Conservation (phyloP, 2,797 vertebrate species). For the Acrossocheilus wenchowensis region DNA sequence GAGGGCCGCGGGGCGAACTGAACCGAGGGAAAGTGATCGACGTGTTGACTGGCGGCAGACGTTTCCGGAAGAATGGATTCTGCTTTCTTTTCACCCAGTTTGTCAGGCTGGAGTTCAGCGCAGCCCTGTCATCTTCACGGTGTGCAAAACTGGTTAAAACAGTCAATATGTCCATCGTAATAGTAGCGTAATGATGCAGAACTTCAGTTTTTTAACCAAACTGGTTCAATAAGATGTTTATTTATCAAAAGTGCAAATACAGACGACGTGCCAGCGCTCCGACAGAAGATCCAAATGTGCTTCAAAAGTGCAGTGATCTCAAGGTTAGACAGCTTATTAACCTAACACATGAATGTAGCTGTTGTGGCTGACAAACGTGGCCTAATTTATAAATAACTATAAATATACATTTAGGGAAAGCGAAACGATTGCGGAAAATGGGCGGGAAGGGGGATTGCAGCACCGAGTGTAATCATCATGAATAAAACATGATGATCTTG, state of each 20-base stretch:
- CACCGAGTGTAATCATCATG: conserved; percentile 19
- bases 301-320: background rate
- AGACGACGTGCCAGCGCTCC: background rate
- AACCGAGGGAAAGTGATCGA: conserved; percentile 3
- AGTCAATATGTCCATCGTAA: no score
- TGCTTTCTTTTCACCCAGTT: conserved; percentile 22
- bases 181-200: background rate
- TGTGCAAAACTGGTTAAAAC: background rate
- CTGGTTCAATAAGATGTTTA: background rate
- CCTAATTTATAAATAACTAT: conserved; percentile 24
- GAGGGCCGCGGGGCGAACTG: background rate
- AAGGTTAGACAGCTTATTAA: conserved; percentile 21
- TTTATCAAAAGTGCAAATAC: conserved; percentile 2
- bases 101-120: background rate
- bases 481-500: conserved; percentile 48
- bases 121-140: background rate
- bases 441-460: background rate
- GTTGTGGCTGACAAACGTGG: conserved; percentile 5
- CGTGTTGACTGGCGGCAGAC: background rate
- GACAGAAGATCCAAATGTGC: background rate
- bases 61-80: conserved; percentile 11
- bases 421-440: background rate
- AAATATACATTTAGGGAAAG: conserved; percentile 28
- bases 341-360: background rate
- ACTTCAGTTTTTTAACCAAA: background rate